A percentile compares a stretch with the other conserved stretches of the same genome.
Evolutionary conservation across 2,888 invertebrate genomes (phyloP).

Genomic region (Tromatobia lineatoria): DNA sequence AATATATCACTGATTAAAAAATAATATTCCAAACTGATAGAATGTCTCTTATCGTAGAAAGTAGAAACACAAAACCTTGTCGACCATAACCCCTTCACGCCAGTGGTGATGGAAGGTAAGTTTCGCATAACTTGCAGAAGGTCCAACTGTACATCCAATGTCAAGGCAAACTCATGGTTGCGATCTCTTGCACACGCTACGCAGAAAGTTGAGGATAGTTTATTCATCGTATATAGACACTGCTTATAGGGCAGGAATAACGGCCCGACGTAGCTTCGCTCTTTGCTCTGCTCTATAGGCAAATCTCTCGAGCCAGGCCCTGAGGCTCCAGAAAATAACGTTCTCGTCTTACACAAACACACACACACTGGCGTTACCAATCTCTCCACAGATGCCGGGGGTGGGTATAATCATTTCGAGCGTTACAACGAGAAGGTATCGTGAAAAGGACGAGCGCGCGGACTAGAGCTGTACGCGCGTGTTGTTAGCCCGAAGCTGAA

Average conservation of each 20-base stretch:
- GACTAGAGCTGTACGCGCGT: conserved; percentile 37
- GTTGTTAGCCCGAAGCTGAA: conserved; percentile 64
- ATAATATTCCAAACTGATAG: not conserved
- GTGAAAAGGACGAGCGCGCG: conserved; percentile 24
- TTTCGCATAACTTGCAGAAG: not conserved
- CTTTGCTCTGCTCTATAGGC: conserved; percentile 32
- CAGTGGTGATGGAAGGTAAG: not conserved
- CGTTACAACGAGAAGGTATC: conserved; percentile 18
- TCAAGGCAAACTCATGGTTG: not conserved
- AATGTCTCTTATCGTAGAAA: not conserved
- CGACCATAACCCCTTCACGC: not conserved
- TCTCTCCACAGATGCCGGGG: conserved; percentile 39
- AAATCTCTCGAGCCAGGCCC: conserved; percentile 34
- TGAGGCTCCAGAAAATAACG: conserved; percentile 55
- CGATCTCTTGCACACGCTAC: not conserved
- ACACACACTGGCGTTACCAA: conserved; percentile 30
- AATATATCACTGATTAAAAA: too few relatives aligned
- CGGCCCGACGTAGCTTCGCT: conserved; percentile 39
- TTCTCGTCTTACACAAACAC: conserved; percentile 41
- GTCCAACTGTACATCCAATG: not conserved
- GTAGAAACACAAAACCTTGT: not conserved
- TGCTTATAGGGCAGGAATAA: conserved; percentile 44
- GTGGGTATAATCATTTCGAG: conserved; percentile 51
- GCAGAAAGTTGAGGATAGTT: conserved; percentile 28
- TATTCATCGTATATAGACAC: conserved; percentile 11